Conservation (phyloP, 2,113 vertebrate genomes). For the Lanius collurio region DNA sequence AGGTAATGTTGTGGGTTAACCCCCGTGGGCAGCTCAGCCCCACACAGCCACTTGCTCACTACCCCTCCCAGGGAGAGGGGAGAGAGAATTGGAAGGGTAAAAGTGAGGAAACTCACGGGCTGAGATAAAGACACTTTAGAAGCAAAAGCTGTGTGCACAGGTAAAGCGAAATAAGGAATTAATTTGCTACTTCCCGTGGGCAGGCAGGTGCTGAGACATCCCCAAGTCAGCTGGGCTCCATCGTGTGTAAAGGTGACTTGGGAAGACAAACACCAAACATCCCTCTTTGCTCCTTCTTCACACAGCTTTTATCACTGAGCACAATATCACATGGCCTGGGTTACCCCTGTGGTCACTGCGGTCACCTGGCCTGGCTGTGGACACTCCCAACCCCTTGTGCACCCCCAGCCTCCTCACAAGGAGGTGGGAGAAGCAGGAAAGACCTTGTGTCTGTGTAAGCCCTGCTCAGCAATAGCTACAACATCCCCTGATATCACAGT, state of each 20-base stretch:
- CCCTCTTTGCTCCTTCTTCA: background rate
- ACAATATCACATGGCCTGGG: background rate
- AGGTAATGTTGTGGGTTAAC: background rate
- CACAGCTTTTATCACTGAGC: background rate
- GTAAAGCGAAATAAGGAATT: background rate
- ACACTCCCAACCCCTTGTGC: background rate
- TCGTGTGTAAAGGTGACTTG: rapidly evolving
- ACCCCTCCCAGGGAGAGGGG: rapidly evolving
- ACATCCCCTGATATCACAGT: rapidly evolving
- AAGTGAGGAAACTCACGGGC: background rate
- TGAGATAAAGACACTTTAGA: background rate
- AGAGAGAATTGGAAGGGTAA: background rate
- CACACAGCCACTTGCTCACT: rapidly evolving
- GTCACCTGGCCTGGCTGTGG: background rate
- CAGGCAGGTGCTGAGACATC: background rate
- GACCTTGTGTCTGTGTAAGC: background rate
- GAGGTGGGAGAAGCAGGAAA: background rate
- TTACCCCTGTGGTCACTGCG: background rate
- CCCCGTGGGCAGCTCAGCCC: background rate
- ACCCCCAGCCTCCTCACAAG: background rate
- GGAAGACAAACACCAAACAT: background rate
- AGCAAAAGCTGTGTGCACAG: background rate
- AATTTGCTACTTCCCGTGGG: rapidly evolving
- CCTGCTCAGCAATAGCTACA: background rate
- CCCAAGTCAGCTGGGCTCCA: background rate